Evolutionary conservation across 2,797 vertebrate genomes (phyloP).

Genomic region (Podarcis lilfordi): DNA sequence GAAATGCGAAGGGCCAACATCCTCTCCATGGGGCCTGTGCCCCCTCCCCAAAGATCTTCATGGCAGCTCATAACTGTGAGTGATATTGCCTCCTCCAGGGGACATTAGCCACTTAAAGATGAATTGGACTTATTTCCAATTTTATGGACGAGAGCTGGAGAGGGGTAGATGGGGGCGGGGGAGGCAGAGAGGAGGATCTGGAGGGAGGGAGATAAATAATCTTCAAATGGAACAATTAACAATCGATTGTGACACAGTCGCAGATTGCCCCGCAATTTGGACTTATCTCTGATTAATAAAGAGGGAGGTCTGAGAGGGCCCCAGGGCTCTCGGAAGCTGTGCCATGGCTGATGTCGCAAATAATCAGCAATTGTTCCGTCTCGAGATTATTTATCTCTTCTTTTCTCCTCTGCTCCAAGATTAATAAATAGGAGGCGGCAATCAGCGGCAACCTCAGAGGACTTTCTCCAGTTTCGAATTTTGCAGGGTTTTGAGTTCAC

Average conservation of each 20-base stretch:
- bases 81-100: background rate
- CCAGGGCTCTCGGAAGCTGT: constrained; percentile 46
- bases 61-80: constrained; percentile 31
- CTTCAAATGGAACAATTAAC: constrained; percentile 69
- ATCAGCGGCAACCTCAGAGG: constrained; percentile 43
- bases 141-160: constrained; percentile 47
- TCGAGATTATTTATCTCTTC: constrained; percentile 68
- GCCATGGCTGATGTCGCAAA: constrained; percentile 64
- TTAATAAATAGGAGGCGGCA: constrained; percentile 59
- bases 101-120: constrained; percentile 51
- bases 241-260: constrained; percentile 48
- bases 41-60: constrained; percentile 31
- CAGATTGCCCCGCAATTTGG: constrained; percentile 60
- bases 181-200: background rate
- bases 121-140: constrained; percentile 56
- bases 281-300: constrained; percentile 66
- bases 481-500: background rate
- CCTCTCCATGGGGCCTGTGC: background rate
- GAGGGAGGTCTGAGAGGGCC: constrained; percentile 39
- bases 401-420: constrained; percentile 53
- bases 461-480: constrained; percentile 46
- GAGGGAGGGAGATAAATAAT: constrained; percentile 66
- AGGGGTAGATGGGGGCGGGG: background rate
- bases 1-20: constrained; percentile 3
- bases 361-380: constrained; percentile 62